These are phyloP conservation scores for Cryptocephalus moraei DNA, from an alignment of 2,888 invertebrate genomes.

Conservation along the genomic window DNA sequence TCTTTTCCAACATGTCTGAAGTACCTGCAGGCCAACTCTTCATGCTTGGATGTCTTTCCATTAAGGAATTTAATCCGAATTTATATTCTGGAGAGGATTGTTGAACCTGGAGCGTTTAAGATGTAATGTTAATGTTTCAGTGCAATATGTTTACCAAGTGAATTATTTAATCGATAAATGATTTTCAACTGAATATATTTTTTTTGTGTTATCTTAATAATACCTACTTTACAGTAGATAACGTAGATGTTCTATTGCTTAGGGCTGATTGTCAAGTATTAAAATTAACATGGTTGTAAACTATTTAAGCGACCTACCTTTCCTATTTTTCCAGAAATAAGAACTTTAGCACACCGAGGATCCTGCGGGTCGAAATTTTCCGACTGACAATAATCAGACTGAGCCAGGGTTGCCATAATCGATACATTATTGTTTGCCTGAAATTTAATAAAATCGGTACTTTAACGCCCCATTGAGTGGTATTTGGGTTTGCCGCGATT, in stretches of 20 bases:
- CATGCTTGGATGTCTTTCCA: conserved; percentile 62
- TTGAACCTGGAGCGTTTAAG: conserved; percentile 14
- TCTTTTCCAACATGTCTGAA: too few species aligned
- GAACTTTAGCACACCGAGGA: conserved; percentile 64
- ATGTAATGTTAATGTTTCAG: too few species aligned
- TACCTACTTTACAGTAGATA: too few species aligned
- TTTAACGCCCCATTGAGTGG: not conserved
- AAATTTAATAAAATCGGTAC: conserved; percentile 10
- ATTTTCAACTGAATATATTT: too few species aligned
- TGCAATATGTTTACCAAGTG: too few species aligned
- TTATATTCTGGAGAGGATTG: conserved; percentile 19
- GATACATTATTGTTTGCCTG: conserved; percentile 56
- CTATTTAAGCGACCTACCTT: conserved; percentile 37
- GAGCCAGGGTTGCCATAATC: conserved; percentile 57
- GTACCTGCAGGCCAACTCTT: conserved; percentile 54
- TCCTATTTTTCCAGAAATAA: conserved; percentile 56
- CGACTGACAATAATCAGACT: conserved; percentile 54
- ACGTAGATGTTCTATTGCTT: too few species aligned
- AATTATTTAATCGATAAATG: too few species aligned
- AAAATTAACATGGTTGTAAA: too few species aligned
- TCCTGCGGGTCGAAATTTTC: conserved; percentile 62
- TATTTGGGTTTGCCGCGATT: not conserved
- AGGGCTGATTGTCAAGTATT: too few species aligned
- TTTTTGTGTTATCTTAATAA: too few species aligned
- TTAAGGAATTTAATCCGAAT: conserved; percentile 43